phyloP scores from a whole-genome alignment of 2,888 invertebrate species.

The Seladonia tumulorum region DNA sequence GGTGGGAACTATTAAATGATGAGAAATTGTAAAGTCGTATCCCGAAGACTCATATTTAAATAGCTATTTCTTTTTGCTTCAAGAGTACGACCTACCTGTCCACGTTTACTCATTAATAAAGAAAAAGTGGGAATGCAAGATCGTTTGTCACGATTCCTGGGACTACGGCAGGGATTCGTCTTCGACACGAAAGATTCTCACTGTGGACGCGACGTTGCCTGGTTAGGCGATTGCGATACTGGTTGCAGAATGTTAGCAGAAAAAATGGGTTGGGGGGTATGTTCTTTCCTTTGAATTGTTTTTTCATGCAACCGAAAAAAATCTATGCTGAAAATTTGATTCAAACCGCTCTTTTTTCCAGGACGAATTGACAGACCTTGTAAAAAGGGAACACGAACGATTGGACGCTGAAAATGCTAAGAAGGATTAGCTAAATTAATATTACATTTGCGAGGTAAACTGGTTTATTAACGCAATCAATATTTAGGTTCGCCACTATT shows the following conservation, averaged over 20 bases:
- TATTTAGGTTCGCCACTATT: slow-evolving; percentile 18
- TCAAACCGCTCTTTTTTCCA: slow-evolving; percentile 73
- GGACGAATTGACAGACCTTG: slow-evolving; percentile 87
- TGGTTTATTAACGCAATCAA: slow-evolving; percentile 10
- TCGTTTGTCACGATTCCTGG: slow-evolving; percentile 81
- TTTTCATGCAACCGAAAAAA: neutral
- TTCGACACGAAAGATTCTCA: slow-evolving; percentile 88
- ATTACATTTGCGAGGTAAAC: slow-evolving; percentile 20
- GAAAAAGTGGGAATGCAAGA: slow-evolving; percentile 86
- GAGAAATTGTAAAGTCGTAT: neutral
- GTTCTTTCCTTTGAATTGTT: slow-evolving; percentile 74
- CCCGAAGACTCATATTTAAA: neutral
- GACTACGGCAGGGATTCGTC: slow-evolving; percentile 87
- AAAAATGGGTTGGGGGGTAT: slow-evolving; percentile 92
- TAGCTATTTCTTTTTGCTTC: slow-evolving; percentile 15
- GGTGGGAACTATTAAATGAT: slow-evolving; percentile 84
- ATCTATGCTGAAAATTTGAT: slow-evolving; percentile 11
- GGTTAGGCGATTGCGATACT: slow-evolving; percentile 93
- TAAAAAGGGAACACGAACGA: slow-evolving; percentile 86
- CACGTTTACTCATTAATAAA: slow-evolving; percentile 94
- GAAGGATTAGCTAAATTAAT: slow-evolving; percentile 31
- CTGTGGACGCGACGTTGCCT: slow-evolving; percentile 90
- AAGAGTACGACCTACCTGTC: slow-evolving; percentile 89
- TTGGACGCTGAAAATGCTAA: slow-evolving; percentile 82
- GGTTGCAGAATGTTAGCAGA: slow-evolving; percentile 91